Base-by-base conservation (phyloP, 2,888 invertebrate genomes). In the Hemistola chrysoprasaria region DNA sequence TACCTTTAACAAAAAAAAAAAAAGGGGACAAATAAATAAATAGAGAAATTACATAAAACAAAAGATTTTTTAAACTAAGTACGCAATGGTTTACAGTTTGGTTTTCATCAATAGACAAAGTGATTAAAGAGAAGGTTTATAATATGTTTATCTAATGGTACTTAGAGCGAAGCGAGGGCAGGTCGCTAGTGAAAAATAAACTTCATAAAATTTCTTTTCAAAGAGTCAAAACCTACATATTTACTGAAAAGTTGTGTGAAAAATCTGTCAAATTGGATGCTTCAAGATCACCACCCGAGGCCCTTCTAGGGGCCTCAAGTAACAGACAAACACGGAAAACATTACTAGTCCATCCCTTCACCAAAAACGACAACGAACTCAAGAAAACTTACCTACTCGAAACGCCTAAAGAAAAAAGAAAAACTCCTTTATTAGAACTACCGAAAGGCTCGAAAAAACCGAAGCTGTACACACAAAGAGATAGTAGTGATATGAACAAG, bases 341-440 rank as follows among this genome's bases (percentile, higher is more conserved):
- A 0, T 35, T 85, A 6, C 53, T 86, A 1, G 87, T 87, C 0
- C 78, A 80, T 6, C 87, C 86, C 0, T 84, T 78, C 16, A 50
- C 36, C 3, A 61, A 64, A 49, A 50, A 28, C 3, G 36, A 22
- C n/a, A n/a, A n/a, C 3, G 61, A 59, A 9, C 70, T 64, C 7
- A 63, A 55, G 16, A 81, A 77, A 47, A 63, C 54, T 8, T 86
- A 86, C 5, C 42, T 87, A 8, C 35, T 87, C 0, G 87, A 87
- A 70, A 82, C 84, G 0, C 87, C 87, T 0, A 75, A 64, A 33
- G 76, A 79, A n/a, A 87, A 87, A 63, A 48, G 86, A 11, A 81
- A 79, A 41, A 59, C 53, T 0, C 85, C 87, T 0, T 40, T 87
- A 0, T 40, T 87, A 0, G 78, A 84, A 62, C 47, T 81, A n/a